Percentiles rank a stretch among this genome's conserved stretches.
Conservation (phyloP, 2,888 invertebrate genomes). For the Leuctra nigra region DNA sequence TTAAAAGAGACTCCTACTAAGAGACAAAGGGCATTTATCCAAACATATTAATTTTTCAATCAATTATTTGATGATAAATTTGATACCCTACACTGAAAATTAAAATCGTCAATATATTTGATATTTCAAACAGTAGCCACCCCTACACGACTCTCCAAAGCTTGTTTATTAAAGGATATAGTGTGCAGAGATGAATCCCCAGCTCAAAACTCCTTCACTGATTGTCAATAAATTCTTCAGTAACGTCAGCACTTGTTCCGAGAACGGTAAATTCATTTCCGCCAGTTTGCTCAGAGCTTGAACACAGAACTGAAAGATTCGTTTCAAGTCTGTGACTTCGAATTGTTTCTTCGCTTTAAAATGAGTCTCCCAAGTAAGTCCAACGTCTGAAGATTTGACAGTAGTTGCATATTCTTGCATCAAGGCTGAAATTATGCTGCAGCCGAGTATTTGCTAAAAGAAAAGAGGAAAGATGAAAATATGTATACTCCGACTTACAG, state of each 20-base stretch:
- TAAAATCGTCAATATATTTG: no score
- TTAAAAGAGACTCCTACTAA: no score
- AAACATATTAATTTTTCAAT: no score
- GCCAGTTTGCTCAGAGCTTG: conserved; percentile 54
- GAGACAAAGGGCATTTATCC: no score
- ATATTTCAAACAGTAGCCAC: no score
- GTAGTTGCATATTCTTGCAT: conserved; percentile 86
- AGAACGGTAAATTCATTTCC: conserved; percentile 43
- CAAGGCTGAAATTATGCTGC: conserved; percentile 72
- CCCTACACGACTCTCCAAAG: background rate
- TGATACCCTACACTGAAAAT: no score
- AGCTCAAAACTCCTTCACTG: conserved; percentile 69
- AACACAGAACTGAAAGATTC: conserved; percentile 69
- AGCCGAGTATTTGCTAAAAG: conserved; percentile 71
- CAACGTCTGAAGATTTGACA: conserved; percentile 77
- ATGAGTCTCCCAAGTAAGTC: conserved; percentile 83
- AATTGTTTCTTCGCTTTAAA: conserved; percentile 77
- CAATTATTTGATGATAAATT: no score
- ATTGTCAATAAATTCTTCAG: conserved; percentile 67
- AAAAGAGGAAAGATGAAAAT: background rate
- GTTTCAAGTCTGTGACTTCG: conserved; percentile 69
- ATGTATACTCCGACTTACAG: no score
- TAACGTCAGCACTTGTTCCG: conserved; percentile 50
- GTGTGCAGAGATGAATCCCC: conserved; percentile 67
- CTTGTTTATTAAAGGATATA: conserved; percentile 43